phyloP scores from a whole-genome alignment of 2,888 invertebrate genomes.

The Zeuzera pyrina region DNA sequence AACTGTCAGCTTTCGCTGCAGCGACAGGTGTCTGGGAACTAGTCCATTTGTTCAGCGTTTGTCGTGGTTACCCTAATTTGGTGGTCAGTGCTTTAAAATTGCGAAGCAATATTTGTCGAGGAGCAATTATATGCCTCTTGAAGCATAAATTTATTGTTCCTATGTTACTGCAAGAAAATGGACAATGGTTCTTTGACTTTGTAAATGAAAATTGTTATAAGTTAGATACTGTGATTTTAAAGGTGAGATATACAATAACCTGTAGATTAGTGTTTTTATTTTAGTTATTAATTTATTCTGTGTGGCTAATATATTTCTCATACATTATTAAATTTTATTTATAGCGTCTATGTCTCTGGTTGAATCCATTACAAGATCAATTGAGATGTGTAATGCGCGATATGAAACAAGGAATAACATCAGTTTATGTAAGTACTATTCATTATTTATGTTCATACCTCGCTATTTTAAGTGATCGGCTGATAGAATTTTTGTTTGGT shows the following conservation, averaged over 20 bases:
- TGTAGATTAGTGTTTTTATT: conserved; percentile 1
- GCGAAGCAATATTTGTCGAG: conserved; percentile 43
- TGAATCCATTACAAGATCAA: conserved; percentile 65
- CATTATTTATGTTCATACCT: not conserved
- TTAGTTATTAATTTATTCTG: conserved; percentile 2
- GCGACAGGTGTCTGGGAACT: conserved; percentile 64
- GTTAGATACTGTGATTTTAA: conserved; percentile 67
- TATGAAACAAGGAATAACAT: conserved; percentile 52
- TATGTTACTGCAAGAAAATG: conserved; percentile 49
- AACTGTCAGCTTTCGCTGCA: conserved; percentile 43
- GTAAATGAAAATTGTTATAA: conserved; percentile 62
- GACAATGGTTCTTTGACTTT: conserved; percentile 66
- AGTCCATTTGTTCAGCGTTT: conserved; percentile 48
- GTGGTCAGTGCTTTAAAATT: conserved; percentile 39
- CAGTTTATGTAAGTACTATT: conserved; percentile 44
- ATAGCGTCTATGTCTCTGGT: conserved; percentile 57
- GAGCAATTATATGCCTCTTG: conserved; percentile 42
- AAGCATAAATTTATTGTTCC: conserved; percentile 43
- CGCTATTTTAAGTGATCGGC: too few relatives aligned
- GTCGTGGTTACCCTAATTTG: conserved; percentile 44
- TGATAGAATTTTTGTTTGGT: too few relatives aligned
- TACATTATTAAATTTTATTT: conserved; percentile 17
- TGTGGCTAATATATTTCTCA: conserved; percentile 3
- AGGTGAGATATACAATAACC: conserved; percentile 46
- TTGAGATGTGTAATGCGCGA: conserved; percentile 56